phyloP scores from a whole-genome alignment of 2,797 vertebrate genomes.

The Mus minutoides region DNA sequence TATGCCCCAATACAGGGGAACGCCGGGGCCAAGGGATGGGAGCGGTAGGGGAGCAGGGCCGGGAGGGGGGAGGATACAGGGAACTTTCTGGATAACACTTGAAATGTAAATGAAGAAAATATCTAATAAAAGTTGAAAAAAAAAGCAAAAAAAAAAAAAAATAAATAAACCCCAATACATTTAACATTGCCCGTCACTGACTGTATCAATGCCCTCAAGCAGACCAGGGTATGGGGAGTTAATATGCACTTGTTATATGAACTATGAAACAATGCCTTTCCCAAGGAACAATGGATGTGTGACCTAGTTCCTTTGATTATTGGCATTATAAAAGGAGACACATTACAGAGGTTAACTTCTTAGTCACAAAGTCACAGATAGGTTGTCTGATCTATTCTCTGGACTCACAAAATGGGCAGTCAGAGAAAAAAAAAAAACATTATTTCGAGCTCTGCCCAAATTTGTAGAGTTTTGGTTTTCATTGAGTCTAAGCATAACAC shows the following conservation, averaged over 20 bases:
- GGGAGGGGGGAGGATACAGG: too few species aligned
- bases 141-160: too few species aligned
- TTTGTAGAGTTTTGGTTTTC: background rate
- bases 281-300: background rate
- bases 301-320: background rate
- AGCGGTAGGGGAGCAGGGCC: too few species aligned
- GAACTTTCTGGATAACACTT: too few species aligned
- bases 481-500: conserved; percentile 19
- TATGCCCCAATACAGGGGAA: too few species aligned
- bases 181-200: background rate
- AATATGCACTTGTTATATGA: background rate
- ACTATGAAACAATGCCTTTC: background rate
- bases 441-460: conserved; percentile 38
- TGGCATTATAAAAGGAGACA: conserved; percentile 22
- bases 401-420: conserved; percentile 49
- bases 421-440: conserved; percentile 29
- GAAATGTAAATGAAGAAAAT: too few species aligned
- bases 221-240: background rate
- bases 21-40: too few species aligned
- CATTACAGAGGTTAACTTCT: conserved; percentile 17
- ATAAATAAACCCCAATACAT: background rate
- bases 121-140: too few species aligned
- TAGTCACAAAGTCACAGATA: background rate
- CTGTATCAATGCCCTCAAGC: background rate
- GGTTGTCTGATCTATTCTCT: background rate